These are phyloP conservation scores for Catharus fuscescens DNA, from an alignment of 2,113 vertebrate species.

Conservation along the genomic window DNA sequence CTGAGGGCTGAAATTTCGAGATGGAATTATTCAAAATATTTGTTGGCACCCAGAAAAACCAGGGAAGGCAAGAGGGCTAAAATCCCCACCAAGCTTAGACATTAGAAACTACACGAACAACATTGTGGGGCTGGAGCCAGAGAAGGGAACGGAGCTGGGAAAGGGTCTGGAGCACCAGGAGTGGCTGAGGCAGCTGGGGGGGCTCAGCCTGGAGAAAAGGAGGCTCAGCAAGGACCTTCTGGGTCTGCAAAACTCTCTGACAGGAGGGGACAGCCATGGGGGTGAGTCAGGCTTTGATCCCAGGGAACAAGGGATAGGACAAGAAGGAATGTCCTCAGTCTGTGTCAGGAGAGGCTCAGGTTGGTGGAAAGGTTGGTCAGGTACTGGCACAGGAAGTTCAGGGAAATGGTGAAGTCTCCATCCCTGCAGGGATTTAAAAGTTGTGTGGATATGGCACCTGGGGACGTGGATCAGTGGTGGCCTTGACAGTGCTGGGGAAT, in stretches of 20 bases:
- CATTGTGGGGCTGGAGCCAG: neutral
- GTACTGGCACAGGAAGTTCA: neutral
- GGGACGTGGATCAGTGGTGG: neutral
- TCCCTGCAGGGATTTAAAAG: neutral
- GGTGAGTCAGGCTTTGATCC: rapidly evolving
- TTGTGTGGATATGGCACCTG: neutral
- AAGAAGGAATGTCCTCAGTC: neutral
- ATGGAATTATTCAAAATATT: neutral
- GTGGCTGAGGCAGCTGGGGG: rapidly evolving
- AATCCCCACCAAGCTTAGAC: neutral
- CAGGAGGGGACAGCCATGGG: rapidly evolving
- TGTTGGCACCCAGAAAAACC: neutral
- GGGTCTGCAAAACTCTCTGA: neutral
- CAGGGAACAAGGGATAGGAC: neutral
- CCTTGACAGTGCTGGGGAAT: neutral
- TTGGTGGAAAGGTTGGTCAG: neutral
- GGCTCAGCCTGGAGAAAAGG: neutral
- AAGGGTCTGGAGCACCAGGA: neutral
- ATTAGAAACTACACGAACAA: neutral
- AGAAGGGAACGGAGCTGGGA: rapidly evolving
- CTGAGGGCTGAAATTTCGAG: neutral
- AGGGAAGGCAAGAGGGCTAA: neutral
- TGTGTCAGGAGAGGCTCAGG: neutral
- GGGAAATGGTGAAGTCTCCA: neutral
- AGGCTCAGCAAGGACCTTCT: neutral